Base-by-base conservation (phyloP, 1,140 invertebrate genomes). In the Palaemon carinicauda region DNA sequence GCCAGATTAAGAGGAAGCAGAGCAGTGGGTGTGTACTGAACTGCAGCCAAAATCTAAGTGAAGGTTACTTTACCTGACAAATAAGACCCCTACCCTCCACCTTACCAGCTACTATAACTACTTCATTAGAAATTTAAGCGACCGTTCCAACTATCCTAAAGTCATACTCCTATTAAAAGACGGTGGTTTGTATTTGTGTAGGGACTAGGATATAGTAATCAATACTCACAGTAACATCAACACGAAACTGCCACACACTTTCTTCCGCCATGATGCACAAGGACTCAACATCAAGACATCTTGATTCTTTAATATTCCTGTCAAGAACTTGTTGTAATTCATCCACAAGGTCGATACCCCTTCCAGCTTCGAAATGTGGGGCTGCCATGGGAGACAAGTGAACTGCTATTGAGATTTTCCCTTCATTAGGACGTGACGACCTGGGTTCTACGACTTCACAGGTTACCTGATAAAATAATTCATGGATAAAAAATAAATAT, bases 261-360 rank as follows among this genome's bases (percentile, higher is more conserved):
- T 97, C 96, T 90, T 97, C 97, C 69, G 96, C 94, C 88, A 97
- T 94, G 90, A 99, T 96, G 91, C 97, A 99, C 19, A 99, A 92
- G 41, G 97, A 96, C 92, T 99, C 98, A 75, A 98, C 93, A 92
- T 99, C 97, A 80, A 99, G 91, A 91, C 96, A 97, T 90, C 95
- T 90, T 3, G 93, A 93, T 94, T 87, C 97, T 90, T 96, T 96
- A 71, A 98, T 94, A 91, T 96, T 97, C 91, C 97, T 95, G 90
- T 98, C 97, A 54, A 99, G 91, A 52, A 97, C 92, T 89, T 97
- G 93, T 89, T 96, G 97, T 2, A 98, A 92, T 90, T 96, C 94
- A 29, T 97, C 94, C 41, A 93, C 93, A 56, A 95, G 92, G 87
- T 96, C 95, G 15, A 94, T 94, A 90, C 94, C 94, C 88, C 95